Evolutionary conservation across 2,113 vertebrate genomes (phyloP), one percentile per base, ranked within the genome.

Genomic region (Phylloscopus trochiloides): DNA sequence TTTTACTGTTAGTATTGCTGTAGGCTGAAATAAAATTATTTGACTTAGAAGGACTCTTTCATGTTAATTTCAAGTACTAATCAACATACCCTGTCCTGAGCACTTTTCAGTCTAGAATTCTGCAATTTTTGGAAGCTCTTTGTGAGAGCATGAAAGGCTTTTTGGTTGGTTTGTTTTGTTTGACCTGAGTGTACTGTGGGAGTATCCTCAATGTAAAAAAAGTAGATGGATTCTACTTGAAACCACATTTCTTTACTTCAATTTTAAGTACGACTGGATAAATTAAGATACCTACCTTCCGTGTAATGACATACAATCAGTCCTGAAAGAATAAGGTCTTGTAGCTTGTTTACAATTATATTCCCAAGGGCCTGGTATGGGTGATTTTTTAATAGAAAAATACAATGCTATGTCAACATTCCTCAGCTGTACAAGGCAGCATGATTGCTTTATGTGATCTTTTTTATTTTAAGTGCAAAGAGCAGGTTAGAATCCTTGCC

Each of bases 1-100:
- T 93, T 92, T 79, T 54, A 86, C 51, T 91, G 4, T 54, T 82
- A 80, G 47, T 45, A 25, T 31, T 86, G n/a, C 59, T 88, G 24
- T 74, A 52, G 63, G 80, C 58, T 48, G 38, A 84, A 97, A 97
- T 96, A 96, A 97, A 97, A 51, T 62, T 80, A 36, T 18, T 84
- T 5, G 28, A 54, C n/a, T 78, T 84, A 12, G 90, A 77, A 52
- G 6, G 38, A 18, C 31, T 89, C 20, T 55, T 24, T 9, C 21
- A 17, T 18, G 65, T 92, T 90, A 7, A 42, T 80, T 90, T 80
- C 22, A 67, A 54, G 6, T 61, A 55, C 61, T 82, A 95, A 34
- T 22, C 1, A 51, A 21, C 8, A 14, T 38, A 43, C 15, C 12
- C 17, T 43, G 10, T 82, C 26, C n/a, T 67, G 24, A 74, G 15